Evolutionary conservation across 2,113 vertebrate species (phyloP).

Genomic region (Nannobrachium achirus): DNA sequence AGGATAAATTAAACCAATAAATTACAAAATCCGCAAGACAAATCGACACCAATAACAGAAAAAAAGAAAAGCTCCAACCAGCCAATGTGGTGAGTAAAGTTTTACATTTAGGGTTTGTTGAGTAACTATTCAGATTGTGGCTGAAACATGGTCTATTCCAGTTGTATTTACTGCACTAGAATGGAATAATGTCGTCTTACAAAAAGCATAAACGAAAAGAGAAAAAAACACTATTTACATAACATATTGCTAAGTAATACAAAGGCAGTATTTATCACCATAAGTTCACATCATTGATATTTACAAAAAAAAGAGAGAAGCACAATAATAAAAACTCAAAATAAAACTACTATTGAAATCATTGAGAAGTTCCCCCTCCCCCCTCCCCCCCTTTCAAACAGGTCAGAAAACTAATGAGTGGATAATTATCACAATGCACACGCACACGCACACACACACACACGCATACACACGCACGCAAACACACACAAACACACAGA

Average conservation of each 20-base stretch:
- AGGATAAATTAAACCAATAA: constrained; percentile 99
- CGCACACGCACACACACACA: constrained; percentile 40
- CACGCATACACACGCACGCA: constrained; percentile 14
- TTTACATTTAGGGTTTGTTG: constrained; percentile 48
- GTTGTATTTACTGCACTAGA: constrained; percentile 71
- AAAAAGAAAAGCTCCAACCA: constrained; percentile 84
- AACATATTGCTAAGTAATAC: constrained; percentile 99
- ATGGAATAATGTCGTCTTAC: constrained; percentile 86
- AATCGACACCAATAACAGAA: constrained; percentile 90
- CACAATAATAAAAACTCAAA: constrained; percentile 44
- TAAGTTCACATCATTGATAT: constrained; percentile 70
- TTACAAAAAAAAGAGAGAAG: constrained; percentile 63
- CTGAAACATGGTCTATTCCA: constrained; percentile 58
- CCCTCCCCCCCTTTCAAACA: constrained; percentile 66
- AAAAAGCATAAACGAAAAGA: constrained; percentile 93
- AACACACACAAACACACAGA: constrained; percentile 47
- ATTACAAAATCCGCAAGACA: constrained; percentile 98
- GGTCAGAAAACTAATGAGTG: constrained; percentile 68
- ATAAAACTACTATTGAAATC: constrained; percentile 58
- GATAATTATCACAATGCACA: constrained; percentile 59
- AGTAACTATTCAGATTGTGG: constrained; percentile 52
- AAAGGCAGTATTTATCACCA: constrained; percentile 95
- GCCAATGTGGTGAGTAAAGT: constrained; percentile 61
- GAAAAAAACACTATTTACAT: constrained; percentile 94
- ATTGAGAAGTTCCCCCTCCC: too few relatives aligned